Evolutionary conservation across 1,140 invertebrate genomes (phyloP).

Genomic region (Euglossa dilemma): DNA sequence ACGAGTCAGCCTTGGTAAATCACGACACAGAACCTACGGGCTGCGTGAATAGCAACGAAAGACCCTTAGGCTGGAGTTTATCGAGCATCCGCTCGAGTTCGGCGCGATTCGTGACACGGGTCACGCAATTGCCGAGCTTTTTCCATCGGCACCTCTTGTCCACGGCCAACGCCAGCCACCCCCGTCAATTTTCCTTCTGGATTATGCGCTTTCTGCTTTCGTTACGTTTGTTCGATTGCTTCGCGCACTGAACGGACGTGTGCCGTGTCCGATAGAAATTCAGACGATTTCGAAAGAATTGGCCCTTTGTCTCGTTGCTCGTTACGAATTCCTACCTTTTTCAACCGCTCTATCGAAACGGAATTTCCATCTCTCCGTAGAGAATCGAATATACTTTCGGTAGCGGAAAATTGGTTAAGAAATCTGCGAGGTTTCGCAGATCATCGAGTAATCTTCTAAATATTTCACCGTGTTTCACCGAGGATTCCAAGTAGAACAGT

Average conservation of each 20-base stretch:
- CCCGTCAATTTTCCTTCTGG: neutral
- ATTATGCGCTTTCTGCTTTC: neutral
- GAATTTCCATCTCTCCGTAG: too few species aligned
- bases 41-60: conserved; percentile 24
- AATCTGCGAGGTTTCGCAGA: too few species aligned
- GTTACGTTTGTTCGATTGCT: neutral
- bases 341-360: too few species aligned
- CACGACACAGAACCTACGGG: conserved; percentile 7
- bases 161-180: too few species aligned
- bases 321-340: too few species aligned
- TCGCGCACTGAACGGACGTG: neutral
- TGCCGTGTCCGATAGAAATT: neutral
- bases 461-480: too few species aligned
- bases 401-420: too few species aligned
- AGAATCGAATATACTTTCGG: too few species aligned
- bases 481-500: too few species aligned
- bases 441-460: too few species aligned
- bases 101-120: neutral
- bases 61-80: conserved; percentile 27
- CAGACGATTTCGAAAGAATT: neutral
- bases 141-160: neutral
- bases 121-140: conserved; percentile 3
- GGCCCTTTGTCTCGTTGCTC: neutral
- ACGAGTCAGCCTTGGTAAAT: conserved; percentile 14
- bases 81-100: neutral